Evolutionary conservation across 1,140 invertebrate genomes (phyloP).

Genomic region (Drosophila repletoides): DNA sequence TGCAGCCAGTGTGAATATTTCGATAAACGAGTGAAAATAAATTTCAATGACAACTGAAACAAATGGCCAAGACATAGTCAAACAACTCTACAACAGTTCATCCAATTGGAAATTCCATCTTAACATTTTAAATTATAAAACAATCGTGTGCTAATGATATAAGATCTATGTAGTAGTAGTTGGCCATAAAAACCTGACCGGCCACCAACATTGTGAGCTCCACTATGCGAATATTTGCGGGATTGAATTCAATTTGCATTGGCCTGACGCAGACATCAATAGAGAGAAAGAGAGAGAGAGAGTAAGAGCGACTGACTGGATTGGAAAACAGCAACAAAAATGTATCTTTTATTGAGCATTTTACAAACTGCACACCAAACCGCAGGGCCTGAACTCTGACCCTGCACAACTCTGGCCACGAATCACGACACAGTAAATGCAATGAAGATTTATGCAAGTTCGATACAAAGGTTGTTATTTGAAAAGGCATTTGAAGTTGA

Average conservation of each 20-base stretch:
- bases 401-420: slow-evolving; percentile 55
- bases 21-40: slow-evolving; percentile 50
- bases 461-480: slow-evolving; percentile 14
- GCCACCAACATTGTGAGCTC: slow-evolving; percentile 32
- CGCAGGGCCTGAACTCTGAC: slow-evolving; percentile 70
- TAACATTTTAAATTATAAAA: slow-evolving; percentile 45
- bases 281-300: slow-evolving; percentile 36
- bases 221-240: slow-evolving; percentile 8
- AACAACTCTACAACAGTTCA: slow-evolving; percentile 28
- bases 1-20: slow-evolving; percentile 29
- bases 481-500: slow-evolving; percentile 52
- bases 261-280: too few relatives aligned
- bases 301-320: slow-evolving; percentile 48
- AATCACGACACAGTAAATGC: slow-evolving; percentile 47
- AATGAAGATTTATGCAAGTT: slow-evolving; percentile 69
- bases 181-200: slow-evolving; percentile 17
- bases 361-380: slow-evolving; percentile 74
- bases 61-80: slow-evolving; percentile 11
- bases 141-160: slow-evolving; percentile 70
- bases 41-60: slow-evolving; percentile 38
- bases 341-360: slow-evolving; percentile 75
- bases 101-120: slow-evolving; percentile 47
- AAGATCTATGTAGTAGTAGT: slow-evolving; percentile 45
- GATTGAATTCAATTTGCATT: slow-evolving; percentile 37
- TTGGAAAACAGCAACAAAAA: slow-evolving; percentile 44